These are phyloP conservation scores for Temnothorax nylanderi DNA, from an alignment of 1,140 invertebrate genomes.

Conservation along the genomic window DNA sequence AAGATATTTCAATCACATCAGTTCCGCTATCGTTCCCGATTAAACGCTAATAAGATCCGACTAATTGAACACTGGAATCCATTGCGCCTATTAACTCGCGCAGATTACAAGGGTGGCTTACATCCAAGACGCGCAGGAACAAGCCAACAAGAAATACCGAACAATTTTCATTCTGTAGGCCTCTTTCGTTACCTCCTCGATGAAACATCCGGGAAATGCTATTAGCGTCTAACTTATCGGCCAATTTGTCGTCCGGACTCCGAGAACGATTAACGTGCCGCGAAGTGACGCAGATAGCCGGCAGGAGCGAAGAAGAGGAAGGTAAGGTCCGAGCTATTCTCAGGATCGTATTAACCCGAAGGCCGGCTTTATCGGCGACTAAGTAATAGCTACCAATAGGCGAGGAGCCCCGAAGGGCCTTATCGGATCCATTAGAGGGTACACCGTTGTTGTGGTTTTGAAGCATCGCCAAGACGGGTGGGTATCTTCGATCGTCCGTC, in stretches of 20 bases:
- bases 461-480: constrained; percentile 54
- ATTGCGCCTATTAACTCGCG: constrained; percentile 47
- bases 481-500: constrained; percentile 68
- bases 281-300: constrained; percentile 43
- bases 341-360: constrained; percentile 67
- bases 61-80: constrained; percentile 42
- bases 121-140: not conserved
- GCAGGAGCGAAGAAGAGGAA: constrained; percentile 26
- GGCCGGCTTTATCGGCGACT: constrained; percentile 73
- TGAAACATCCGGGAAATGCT: constrained; percentile 73
- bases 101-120: constrained; percentile 10
- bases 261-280: constrained; percentile 66
- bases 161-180: constrained; percentile 55
- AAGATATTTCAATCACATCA: constrained; percentile 34
- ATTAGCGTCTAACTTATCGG: constrained; percentile 74
- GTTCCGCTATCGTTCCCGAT: constrained; percentile 19
- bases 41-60: constrained; percentile 42
- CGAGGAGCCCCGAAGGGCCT: constrained; percentile 59
- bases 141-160: constrained; percentile 27
- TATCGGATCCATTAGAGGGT: constrained; percentile 78
- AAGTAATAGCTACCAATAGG: constrained; percentile 80
- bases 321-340: constrained; percentile 55
- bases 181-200: constrained; percentile 11
- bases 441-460: constrained; percentile 68
- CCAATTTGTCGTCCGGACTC: constrained; percentile 74